Base-by-base conservation (phyloP, 2,888 invertebrate species). In the Thalpophila matura region DNA sequence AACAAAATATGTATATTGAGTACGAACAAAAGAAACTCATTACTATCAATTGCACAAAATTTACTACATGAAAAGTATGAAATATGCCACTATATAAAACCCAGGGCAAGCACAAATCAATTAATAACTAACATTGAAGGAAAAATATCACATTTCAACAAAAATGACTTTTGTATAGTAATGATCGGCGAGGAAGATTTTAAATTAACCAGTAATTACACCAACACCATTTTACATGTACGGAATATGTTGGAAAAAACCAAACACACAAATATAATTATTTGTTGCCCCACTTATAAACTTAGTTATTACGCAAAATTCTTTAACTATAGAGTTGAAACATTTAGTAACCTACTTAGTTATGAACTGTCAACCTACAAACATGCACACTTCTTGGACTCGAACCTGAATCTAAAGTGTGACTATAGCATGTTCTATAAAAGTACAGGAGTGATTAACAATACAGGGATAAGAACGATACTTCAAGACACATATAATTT, bases 231-330 rank as follows among this genome's bases (percentile, higher is more conserved):
- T 10, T 29, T 29, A n/a, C n/a, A n/a, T 29, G 12, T 29, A 12
- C 42, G 26, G 3, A 9, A 26, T 3, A 14, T 5, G 26, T 6
- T 43, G 7, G 3, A 1, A 14, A n/a, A 5, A 14, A 9, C 26
- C 1, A 24, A n/a, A n/a, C n/a, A 49, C 10, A 49, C 49, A 24
- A 49, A 49, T 37, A n/a, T 49, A 16, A 49, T 49, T n/a, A 35
- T 49, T 2, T 49, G 49, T 22, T 24, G 35, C 3, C 49, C 49
- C 16, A 49, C 49, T 5, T 49, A 24, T 37, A 37, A 37, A 49
- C 37, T 14, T 24, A 33, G 5, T 10, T 7, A 49, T 7, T 35
- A 24, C 12, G 20, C 5, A n/a, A 35, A 4, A 6, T 35, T 47
- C 20, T 35, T 22, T 24, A 47, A 47, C 22, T 20, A 5, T 9